phyloP scores from a whole-genome alignment of 1,140 invertebrate species.

The Monomorium pharaonis region DNA sequence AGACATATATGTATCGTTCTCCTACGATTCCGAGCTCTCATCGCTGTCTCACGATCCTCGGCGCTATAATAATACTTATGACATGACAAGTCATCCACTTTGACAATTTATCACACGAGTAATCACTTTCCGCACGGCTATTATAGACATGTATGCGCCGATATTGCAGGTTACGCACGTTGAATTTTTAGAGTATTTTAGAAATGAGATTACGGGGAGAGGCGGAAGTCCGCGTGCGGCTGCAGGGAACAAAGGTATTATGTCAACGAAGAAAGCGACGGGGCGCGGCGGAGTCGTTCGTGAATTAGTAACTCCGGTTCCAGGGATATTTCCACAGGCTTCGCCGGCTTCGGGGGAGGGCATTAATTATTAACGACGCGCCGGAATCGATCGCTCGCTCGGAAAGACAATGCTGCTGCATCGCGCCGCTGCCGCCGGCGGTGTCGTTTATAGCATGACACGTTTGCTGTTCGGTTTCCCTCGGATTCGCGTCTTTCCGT shows the following conservation, averaged over 20 bases:
- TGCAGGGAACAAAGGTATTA: not conserved
- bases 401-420: conserved; percentile 4
- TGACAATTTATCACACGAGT: not conserved
- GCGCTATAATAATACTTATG: not conserved
- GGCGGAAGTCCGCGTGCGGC: not conserved
- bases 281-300: conserved; percentile 35
- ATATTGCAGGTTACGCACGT: not conserved
- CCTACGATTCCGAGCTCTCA: not conserved
- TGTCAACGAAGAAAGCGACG: conserved; percentile 27
- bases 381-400: conserved; percentile 45
- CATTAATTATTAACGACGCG: conserved; percentile 37
- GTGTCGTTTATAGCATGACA: conserved; percentile 46
- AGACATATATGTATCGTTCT: not conserved
- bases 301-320: conserved; percentile 64
- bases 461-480: conserved; percentile 21
- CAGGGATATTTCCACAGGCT: conserved; percentile 29
- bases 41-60: conserved; percentile 3
- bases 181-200: not conserved
- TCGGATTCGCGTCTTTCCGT: conserved; percentile 44
- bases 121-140: no score
- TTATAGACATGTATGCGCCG: not conserved
- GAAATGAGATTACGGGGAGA: not conserved
- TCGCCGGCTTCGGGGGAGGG: conserved; percentile 55
- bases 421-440: no score
- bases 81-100: not conserved